Conservation (phyloP, 2,797 vertebrate species). For the Pangasius mekongensis region DNA sequence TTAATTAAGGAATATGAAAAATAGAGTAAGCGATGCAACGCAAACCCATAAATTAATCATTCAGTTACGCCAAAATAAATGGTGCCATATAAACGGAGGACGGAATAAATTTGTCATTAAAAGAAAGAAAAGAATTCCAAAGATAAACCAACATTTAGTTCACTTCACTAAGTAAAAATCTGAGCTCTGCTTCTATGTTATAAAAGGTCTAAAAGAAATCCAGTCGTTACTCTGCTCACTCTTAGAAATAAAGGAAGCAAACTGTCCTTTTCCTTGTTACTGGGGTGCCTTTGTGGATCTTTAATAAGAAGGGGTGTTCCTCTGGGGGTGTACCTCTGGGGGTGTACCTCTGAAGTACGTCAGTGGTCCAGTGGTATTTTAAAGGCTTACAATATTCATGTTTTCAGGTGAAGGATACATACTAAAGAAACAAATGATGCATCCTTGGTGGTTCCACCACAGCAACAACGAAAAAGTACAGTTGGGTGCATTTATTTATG, state of each 20-base stretch:
- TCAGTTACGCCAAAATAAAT: not conserved
- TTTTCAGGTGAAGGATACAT: not conserved
- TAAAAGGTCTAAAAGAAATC: not conserved
- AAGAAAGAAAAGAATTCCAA: not conserved
- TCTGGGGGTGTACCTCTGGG: too few relatives aligned
- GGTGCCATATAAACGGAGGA: too few relatives aligned
- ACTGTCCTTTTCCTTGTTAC: not conserved
- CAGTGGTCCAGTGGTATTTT: not conserved
- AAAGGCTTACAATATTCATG: not conserved
- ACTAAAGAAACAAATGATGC: not conserved
- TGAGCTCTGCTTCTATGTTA: not conserved
- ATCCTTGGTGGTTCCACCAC: not conserved
- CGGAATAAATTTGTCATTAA: too few relatives aligned
- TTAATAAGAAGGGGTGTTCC: not conserved
- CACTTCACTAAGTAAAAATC: not conserved
- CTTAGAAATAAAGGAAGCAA: not conserved
- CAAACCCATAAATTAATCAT: not conserved
- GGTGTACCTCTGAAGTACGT: not conserved
- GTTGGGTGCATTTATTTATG: not conserved
- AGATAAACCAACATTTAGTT: not conserved
- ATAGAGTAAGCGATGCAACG: not conserved
- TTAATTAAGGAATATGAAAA: not conserved
- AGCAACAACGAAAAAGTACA: not conserved
- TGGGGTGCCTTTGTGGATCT: not conserved
- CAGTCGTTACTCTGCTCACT: not conserved